Evolutionary conservation across 2,797 vertebrate species (phyloP).

Genomic region (Philypnodon macrostomus): DNA sequence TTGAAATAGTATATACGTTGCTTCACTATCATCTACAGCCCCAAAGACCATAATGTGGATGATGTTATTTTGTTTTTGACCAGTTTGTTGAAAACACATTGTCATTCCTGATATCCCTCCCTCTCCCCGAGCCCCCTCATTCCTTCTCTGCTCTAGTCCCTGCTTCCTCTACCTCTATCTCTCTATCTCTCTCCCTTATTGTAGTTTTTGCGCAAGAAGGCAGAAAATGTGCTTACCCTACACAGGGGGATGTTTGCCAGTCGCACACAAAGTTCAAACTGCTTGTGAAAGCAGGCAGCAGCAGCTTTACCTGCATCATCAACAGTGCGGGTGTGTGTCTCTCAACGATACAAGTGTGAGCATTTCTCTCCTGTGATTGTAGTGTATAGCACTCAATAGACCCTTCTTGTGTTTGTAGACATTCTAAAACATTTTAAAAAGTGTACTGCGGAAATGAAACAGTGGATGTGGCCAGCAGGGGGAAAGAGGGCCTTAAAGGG

Average conservation of each 20-base stretch:
- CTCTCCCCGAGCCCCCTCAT: constrained; percentile 1
- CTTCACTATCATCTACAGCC: constrained; percentile 3
- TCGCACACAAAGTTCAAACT: constrained; percentile 63
- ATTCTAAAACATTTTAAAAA: too few relatives aligned
- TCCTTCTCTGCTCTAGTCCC: too few relatives aligned
- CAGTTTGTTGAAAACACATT: constrained; percentile 39
- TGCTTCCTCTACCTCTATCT: constrained; percentile 14
- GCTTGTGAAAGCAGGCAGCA: constrained; percentile 57
- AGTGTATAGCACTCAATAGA: constrained; percentile 43
- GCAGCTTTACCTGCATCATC: constrained; percentile 57
- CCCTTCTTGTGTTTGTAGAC: constrained; percentile 30
- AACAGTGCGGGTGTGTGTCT: constrained; percentile 35
- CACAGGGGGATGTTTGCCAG: constrained; percentile 60
- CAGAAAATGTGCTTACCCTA: constrained; percentile 75
- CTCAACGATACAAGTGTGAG: constrained; percentile 6
- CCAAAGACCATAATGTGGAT: background rate
- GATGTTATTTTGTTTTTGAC: constrained; percentile 16
- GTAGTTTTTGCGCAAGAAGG: constrained; percentile 64
- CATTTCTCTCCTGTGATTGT: constrained; percentile 2
- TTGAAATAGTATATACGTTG: background rate
- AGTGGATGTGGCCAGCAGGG: too few relatives aligned
- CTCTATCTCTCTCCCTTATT: constrained; percentile 47
- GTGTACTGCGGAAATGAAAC: too few relatives aligned
- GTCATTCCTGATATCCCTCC: constrained; percentile 29
- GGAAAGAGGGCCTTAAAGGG: too few relatives aligned